These are phyloP conservation scores for Dione juno DNA, from an alignment of 2,888 invertebrate genomes.

Conservation along the genomic window DNA sequence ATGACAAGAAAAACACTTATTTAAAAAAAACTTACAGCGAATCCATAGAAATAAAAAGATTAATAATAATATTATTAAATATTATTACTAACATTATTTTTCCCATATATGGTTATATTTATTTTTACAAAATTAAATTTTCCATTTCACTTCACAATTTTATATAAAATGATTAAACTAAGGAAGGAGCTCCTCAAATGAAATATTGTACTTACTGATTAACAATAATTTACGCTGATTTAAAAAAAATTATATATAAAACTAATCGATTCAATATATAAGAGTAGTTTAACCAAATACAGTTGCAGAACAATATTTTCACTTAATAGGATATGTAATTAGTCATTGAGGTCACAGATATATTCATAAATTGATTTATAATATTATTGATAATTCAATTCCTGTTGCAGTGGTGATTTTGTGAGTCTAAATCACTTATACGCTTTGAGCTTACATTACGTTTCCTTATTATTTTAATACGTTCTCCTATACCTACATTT, in stretches of 20 bases:
- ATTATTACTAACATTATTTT: no score
- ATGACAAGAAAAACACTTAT: not conserved
- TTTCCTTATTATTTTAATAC: constrained; percentile 24
- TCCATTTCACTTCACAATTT: no score
- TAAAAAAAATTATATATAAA: not conserved
- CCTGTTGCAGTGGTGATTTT: not conserved
- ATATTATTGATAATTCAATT: constrained; percentile 12
- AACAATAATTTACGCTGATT: not conserved
- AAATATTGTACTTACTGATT: not conserved
- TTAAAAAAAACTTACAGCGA: no score
- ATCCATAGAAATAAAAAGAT: no score
- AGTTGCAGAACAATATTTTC: constrained; percentile 35
- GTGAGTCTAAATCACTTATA: not conserved
- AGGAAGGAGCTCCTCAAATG: not conserved
- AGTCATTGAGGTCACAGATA: constrained; percentile 13
- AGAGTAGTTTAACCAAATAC: not conserved
- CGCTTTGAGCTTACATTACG: not conserved
- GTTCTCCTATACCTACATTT: constrained; percentile 7
- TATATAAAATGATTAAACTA: no score
- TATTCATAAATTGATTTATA: constrained; percentile 23
- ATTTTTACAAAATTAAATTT: no score
- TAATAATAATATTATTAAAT: no score
- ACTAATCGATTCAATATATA: no score
- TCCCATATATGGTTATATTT: no score
- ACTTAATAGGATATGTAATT: constrained; percentile 30